Percentiles rank a stretch among this genome's conserved stretches.
Conservation (phyloP, 1,140 invertebrate genomes). For the Hirudo medicinalis region DNA sequence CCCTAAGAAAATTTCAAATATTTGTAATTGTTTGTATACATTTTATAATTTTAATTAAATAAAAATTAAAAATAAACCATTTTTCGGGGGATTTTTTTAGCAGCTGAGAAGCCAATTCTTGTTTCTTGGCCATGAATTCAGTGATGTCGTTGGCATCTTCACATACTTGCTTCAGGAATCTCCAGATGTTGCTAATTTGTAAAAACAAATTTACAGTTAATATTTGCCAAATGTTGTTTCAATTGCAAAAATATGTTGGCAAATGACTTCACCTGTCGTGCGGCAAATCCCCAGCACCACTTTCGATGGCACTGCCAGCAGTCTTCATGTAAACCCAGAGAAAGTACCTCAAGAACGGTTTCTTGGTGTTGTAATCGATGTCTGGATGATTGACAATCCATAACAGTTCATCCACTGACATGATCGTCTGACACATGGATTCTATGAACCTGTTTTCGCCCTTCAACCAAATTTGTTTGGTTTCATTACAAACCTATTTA, state of each 20-base stretch:
- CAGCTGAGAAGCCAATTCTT: conserved; percentile 29
- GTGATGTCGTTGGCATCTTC: conserved; percentile 32
- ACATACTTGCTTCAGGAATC: conserved; percentile 31
- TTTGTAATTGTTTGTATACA: not conserved
- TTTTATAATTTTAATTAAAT: not conserved
- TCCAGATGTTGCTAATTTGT: conserved; percentile 32
- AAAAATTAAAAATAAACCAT: not conserved
- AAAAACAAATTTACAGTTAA: conserved; percentile 2
- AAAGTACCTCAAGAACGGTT: conserved; percentile 25
- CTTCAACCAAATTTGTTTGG: conserved; percentile 6
- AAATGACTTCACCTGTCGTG: conserved; percentile 22
- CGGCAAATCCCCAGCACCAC: conserved; percentile 21
- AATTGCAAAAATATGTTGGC: not conserved
- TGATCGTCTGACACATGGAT: conserved; percentile 26
- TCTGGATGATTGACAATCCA: conserved; percentile 23
- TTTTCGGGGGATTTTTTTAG: conserved; percentile 31
- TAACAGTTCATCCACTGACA: conserved; percentile 24
- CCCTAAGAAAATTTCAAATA: conserved; percentile 26
- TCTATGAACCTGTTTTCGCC: conserved; percentile 26
- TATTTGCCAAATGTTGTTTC: not conserved
- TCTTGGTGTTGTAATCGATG: conserved; percentile 24
- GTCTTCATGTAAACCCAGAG: conserved; percentile 26
- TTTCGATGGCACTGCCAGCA: conserved; percentile 22
- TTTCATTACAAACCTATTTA: not conserved
- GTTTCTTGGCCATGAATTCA: conserved; percentile 29